Evolutionary conservation across 2,797 vertebrate species (phyloP), one percentile per base, ranked within the genome.

Genomic region (Malacoctenus gilli): DNA sequence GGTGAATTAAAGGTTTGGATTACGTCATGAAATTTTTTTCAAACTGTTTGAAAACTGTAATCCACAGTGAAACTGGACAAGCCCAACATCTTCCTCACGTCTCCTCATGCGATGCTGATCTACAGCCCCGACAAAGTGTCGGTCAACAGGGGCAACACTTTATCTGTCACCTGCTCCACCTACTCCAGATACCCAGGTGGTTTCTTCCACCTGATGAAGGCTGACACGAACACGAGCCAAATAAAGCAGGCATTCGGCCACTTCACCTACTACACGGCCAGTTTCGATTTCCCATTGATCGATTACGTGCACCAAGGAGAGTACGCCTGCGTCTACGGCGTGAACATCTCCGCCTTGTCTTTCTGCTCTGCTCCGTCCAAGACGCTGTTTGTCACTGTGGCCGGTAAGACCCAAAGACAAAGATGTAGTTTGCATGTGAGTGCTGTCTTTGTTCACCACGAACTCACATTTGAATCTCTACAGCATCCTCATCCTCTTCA

Each of bases 111-210:
- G 8, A 63, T 71, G 77, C 66, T 87, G 64, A 44, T 80, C 34
- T 82, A 55, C 73, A 84, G 67, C 37, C 79, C 86, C 3, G 82
- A 85, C 8, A 72, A 62, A 53, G 40, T 86, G 63, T 64, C 86
- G 0, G 53, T 91, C 56, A 59, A 8, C 15, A n/a, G 56, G 54
- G 89, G 88, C 56, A 75, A 49, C 42, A 51, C 53, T 60, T 88
- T 92, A 67, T 77, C 82, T 4, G 31, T 92, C 70, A 81, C 77
- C 1, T 92, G 91, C 62, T 87, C 83, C 1, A 74, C 55, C 57
- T 54, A 80, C 30, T 81, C 88, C 34, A 76, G 2, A 42, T 88
- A 81, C 42, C 0, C 65, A 3, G 66, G 48, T 15, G 91, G 91
- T 4, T 28, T 35, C 12, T 91, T 91, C 75, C 55, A 75, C 21